These are phyloP conservation scores for Acleris cristana DNA, from an alignment of 2,888 invertebrate species.

Conservation along the genomic window DNA sequence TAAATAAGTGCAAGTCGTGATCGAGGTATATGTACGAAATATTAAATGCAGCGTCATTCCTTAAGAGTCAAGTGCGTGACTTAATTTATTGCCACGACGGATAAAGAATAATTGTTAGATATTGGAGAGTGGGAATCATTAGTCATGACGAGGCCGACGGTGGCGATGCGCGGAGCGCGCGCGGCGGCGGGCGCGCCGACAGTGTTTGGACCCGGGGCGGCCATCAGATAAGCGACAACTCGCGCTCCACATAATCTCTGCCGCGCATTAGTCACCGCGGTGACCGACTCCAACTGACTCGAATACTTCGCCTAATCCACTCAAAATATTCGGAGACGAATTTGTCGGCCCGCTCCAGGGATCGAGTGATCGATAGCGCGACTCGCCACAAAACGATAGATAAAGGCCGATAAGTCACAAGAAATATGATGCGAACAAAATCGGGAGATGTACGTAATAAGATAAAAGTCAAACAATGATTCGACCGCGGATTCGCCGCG, in stretches of 20 bases:
- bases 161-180: slow-evolving; percentile 50
- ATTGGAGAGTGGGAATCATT: slow-evolving; percentile 69
- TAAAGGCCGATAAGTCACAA: slow-evolving; percentile 82
- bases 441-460: slow-evolving; percentile 84
- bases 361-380: slow-evolving; percentile 79
- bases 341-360: slow-evolving; percentile 77
- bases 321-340: slow-evolving; percentile 81
- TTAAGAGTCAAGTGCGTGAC: slow-evolving; percentile 69
- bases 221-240: slow-evolving; percentile 80
- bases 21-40: slow-evolving; percentile 63
- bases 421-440: slow-evolving; percentile 84
- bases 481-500: slow-evolving; percentile 84
- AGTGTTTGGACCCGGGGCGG: slow-evolving; percentile 46
- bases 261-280: slow-evolving; percentile 72
- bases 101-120: slow-evolving; percentile 70
- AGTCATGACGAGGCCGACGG: slow-evolving; percentile 56
- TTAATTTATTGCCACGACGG: slow-evolving; percentile 75
- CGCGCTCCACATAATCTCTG: slow-evolving; percentile 76
- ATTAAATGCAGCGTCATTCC: slow-evolving; percentile 67
- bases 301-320: slow-evolving; percentile 79
- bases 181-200: slow-evolving; percentile 45
- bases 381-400: slow-evolving; percentile 83
- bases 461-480: slow-evolving; percentile 85
- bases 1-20: slow-evolving; percentile 62
- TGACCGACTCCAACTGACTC: slow-evolving; percentile 55